A percentile compares a stretch with the other conserved stretches of the same genome.
Evolutionary conservation across 1,140 invertebrate genomes (phyloP).

Genomic region (Pogonomyrmex barbatus): DNA sequence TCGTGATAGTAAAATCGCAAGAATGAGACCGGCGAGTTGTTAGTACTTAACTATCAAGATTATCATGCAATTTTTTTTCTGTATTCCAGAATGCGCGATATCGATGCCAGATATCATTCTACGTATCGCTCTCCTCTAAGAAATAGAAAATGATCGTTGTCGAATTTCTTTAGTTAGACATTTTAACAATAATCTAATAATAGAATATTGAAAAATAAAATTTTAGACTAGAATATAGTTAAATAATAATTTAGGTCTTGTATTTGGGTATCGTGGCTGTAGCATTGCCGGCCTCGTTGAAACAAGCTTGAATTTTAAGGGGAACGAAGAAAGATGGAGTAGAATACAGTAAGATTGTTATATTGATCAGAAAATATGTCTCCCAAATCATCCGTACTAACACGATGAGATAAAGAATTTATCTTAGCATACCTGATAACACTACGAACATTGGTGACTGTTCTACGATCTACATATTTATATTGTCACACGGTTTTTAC

Average conservation of each 20-base stretch:
- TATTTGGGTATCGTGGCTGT: background rate
- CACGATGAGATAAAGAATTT: constrained; percentile 13
- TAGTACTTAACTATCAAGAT: background rate
- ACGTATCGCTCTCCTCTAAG: background rate
- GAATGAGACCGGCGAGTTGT: constrained; percentile 7
- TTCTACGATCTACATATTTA: background rate
- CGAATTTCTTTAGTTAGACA: background rate
- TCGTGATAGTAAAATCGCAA: constrained; percentile 1
- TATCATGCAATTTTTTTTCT: background rate
- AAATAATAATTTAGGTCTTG: background rate
- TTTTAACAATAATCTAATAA: background rate
- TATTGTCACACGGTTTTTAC: background rate
- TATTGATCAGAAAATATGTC: constrained; percentile 85
- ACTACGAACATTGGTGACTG: background rate
- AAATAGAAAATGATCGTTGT: background rate
- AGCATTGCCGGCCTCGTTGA: constrained; percentile 37
- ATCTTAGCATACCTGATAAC: background rate
- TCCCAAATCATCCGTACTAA: constrained; percentile 77
- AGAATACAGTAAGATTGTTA: constrained; percentile 18
- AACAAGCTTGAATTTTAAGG: constrained; percentile 40
- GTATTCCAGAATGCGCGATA: background rate
- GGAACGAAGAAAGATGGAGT: constrained; percentile 33
- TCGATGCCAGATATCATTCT: background rate
- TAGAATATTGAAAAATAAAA: background rate
- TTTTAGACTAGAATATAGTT: background rate